Evolutionary conservation across 1,140 invertebrate species (phyloP).

Genomic region (Pachypeltis micranthus): DNA sequence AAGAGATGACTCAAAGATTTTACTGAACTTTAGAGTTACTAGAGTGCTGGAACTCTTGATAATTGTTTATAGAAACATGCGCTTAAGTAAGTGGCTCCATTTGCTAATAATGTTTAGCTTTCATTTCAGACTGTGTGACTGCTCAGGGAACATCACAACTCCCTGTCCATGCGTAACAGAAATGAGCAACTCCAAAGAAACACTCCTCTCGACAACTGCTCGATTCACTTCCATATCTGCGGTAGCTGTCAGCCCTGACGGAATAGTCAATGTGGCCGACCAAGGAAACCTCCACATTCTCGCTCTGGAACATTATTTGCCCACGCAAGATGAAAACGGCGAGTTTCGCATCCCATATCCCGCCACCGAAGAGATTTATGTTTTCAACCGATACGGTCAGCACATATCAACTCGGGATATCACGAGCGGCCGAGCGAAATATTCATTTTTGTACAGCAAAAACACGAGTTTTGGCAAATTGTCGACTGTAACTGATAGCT

Average conservation of each 20-base stretch:
- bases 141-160: conserved; percentile 29
- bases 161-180: conserved; percentile 30
- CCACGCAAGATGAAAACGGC: conserved; percentile 74
- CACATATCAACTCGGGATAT: conserved; percentile 87
- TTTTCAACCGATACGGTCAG: conserved; percentile 90
- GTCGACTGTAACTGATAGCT: conserved; percentile 80
- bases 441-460: conserved; percentile 91
- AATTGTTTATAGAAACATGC: no score
- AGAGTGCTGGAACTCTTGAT: no score
- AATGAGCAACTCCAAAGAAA: conserved; percentile 40
- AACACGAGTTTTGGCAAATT: conserved; percentile 92
- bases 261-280: conserved; percentile 85
- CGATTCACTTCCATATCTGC: conserved; percentile 84
- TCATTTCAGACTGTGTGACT: conserved; percentile 28
- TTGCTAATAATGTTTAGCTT: no score
- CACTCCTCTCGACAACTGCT: conserved; percentile 77
- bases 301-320: conserved; percentile 79
- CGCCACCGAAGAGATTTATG: conserved; percentile 81
- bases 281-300: conserved; percentile 74
- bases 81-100: no score
- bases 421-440: conserved; percentile 80
- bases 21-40: no score
- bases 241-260: conserved; percentile 84
- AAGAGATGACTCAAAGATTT: no score
- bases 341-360: conserved; percentile 89